Evolutionary conservation across 2,888 invertebrate species (phyloP), one percentile per base, ranked within the genome.

Genomic region (Lasius platythorax): DNA sequence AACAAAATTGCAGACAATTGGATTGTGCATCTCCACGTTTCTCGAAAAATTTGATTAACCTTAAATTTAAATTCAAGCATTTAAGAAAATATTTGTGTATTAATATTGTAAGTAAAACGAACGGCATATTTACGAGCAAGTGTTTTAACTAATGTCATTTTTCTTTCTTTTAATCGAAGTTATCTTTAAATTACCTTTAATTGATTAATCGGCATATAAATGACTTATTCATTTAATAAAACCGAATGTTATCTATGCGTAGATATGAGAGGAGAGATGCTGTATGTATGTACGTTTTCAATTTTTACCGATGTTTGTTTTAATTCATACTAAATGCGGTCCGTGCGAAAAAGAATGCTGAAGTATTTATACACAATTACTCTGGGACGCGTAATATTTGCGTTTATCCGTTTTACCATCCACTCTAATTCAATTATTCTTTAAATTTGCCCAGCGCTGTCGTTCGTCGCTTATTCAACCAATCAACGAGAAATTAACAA

Each of bases 331-430:
- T 46, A 61, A 56, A 81, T 79, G 61, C 18, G 46, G 33, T 46
- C 12, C 15, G 11, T 46, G 23, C 30, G 12, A 50, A 79, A 79
- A 33, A 53, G n/a, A 28, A 72, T 61, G 12, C 18, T 76, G 3
- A 81, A 81, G 18, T 72, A 72, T 72, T 81, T 61, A 81, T 61
- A 72, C 23, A 70, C 33, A 72, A 81, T 81, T 81, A 81, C n/a
- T 58, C 11, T 18, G 33, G 28, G 5, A 37, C 23, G 15, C 18
- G 46, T 33, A 28, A 68, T 33, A 72, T 72, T 79, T 46, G 79
- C 61, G 3, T 78, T 73, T 28, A 43, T 9, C 0, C 58, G 23
- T 46, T 72, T 61, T 56, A 33, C 12, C 23, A 18, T 23, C 23
- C 33, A 3, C 2, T 37, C 79, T 72, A 79, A 79, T 79, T 70